Evolutionary conservation across 2,888 invertebrate genomes (phyloP).

Genomic region (Drosophila infuscata): DNA sequence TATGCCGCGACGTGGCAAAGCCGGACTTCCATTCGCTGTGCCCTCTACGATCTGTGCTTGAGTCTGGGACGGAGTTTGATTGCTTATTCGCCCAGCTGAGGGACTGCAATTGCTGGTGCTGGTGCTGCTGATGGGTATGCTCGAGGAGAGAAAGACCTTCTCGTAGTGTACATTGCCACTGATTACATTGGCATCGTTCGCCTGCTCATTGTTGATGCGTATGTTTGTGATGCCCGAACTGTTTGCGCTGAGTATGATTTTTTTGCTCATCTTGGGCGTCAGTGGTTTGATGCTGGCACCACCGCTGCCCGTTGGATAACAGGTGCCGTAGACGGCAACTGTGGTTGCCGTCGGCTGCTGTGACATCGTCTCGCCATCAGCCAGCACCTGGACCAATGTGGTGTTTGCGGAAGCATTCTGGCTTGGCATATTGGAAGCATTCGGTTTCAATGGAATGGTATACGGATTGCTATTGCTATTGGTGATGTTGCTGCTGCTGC

Average conservation of each 20-base stretch:
- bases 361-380: conserved; percentile 55
- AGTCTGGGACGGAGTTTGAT: conserved; percentile 18
- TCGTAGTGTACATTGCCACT: conserved; percentile 82
- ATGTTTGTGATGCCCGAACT: conserved; percentile 84
- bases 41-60: conserved; percentile 22
- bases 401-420: conserved; percentile 64
- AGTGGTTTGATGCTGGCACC: conserved; percentile 45
- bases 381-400: conserved; percentile 82
- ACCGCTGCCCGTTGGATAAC: conserved; percentile 56
- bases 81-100: conserved; percentile 14
- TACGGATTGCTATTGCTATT: conserved; percentile 73
- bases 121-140: conserved; percentile 63
- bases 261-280: conserved; percentile 82
- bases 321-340: conserved; percentile 70
- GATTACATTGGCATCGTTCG: conserved; percentile 56
- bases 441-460: conserved; percentile 78
- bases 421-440: conserved; percentile 54
- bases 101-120: conserved; percentile 26
- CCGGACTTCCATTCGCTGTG: conserved; percentile 49
- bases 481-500: conserved; percentile 39
- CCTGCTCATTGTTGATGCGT: conserved; percentile 79
- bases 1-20: conserved; percentile 50
- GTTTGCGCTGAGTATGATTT: conserved; percentile 83
- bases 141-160: conserved; percentile 83
- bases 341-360: conserved; percentile 33